A percentile compares a stretch with the other conserved stretches of the same genome.
Conservation (phyloP, 2,113 vertebrate species). For the Vulpes lagopus region DNA sequence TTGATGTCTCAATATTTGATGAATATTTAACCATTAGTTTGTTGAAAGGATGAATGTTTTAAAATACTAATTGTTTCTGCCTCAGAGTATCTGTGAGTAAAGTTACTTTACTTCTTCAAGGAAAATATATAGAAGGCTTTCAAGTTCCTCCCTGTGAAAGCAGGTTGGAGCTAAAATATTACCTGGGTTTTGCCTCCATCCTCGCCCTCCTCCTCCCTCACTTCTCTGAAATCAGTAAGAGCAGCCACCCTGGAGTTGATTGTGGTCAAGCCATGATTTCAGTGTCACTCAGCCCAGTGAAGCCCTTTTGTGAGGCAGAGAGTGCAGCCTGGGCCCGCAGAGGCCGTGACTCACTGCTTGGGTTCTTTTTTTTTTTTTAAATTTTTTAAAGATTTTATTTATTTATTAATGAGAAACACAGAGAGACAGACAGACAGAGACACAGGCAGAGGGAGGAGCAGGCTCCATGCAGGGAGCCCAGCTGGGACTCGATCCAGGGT, state of each 20-base stretch:
- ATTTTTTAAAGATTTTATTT: too few species aligned
- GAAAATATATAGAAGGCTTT: not conserved
- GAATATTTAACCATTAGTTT: conserved; percentile 24
- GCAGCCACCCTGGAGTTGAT: not conserved
- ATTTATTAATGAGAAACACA: too few species aligned
- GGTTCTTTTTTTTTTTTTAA: not conserved
- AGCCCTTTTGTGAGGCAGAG: not conserved
- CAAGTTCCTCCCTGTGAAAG: not conserved
- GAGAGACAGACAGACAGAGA: too few species aligned
- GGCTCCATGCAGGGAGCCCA: too few species aligned
- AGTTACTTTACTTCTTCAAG: not conserved
- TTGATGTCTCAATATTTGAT: conserved; percentile 54
- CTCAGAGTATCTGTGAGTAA: not conserved
- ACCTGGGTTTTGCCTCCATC: accelerated
- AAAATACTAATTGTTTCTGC: conserved; percentile 47
- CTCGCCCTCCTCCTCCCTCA: too few species aligned
- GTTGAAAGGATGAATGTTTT: conserved; percentile 30
- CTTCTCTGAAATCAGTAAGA: not conserved
- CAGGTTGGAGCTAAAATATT: not conserved
- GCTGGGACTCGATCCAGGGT: too few species aligned
- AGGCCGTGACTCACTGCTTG: not conserved
- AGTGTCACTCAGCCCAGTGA: accelerated
- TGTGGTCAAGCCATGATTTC: accelerated
- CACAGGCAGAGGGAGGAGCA: too few species aligned
- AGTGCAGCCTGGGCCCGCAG: accelerated